Percentiles rank a stretch among this genome's conserved stretches.
phyloP scores from a whole-genome alignment of 37 sponge, comb jelly and placozoan species.

The Halichondria panicea region DNA sequence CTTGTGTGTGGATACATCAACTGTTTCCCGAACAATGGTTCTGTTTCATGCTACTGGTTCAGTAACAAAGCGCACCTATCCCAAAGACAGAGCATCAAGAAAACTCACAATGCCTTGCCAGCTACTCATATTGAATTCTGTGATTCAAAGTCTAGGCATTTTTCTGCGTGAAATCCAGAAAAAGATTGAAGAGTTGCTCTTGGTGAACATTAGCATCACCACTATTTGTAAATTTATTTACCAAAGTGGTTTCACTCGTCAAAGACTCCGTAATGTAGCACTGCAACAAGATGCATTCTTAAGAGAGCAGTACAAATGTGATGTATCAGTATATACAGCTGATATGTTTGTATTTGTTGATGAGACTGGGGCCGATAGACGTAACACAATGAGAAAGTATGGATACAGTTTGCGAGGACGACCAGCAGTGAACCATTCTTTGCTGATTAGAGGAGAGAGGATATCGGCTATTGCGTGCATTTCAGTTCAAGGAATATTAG shows the following conservation, averaged over 20 bases:
- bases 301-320: conserved; percentile 9
- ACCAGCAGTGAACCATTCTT: neutral
- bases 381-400: conserved; percentile 20
- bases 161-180: conserved; percentile 19
- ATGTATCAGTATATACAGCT: conserved; percentile 20
- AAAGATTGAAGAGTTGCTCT: neutral
- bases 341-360: conserved; percentile 44
- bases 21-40: neutral
- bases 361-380: conserved; percentile 33
- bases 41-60: conserved; percentile 14
- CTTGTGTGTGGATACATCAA: conserved; percentile 19
- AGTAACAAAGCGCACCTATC: conserved; percentile 7
- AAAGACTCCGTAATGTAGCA: conserved; percentile 18
- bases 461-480: conserved; percentile 39
- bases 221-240: conserved; percentile 39
- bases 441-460: conserved; percentile 24
- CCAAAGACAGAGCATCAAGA: neutral
- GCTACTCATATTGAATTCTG: conserved; percentile 18
- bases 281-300: conserved; percentile 28
- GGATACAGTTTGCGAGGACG: conserved; percentile 27
- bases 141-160: conserved; percentile 15
- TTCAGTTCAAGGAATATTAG: conserved; percentile 20
- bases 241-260: conserved; percentile 29
- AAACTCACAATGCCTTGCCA: conserved; percentile 14
- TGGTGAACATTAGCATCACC: neutral